These are phyloP conservation scores for Oncorhynchus nerka DNA, from an alignment of 2,113 vertebrate species.

Conservation along the genomic window DNA sequence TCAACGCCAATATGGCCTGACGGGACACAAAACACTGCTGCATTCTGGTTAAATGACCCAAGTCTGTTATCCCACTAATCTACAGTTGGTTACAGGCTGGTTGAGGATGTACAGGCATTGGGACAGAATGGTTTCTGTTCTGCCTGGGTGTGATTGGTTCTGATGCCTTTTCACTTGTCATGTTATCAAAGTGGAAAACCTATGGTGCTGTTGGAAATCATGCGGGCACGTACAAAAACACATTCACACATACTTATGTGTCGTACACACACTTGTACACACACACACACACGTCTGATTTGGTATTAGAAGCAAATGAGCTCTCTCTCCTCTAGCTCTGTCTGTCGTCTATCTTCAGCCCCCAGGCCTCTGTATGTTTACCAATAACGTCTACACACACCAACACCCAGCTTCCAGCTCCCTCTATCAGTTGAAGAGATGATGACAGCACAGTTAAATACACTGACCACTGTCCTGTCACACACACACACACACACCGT, in stretches of 20 bases:
- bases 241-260: neutral
- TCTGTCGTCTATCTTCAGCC: slow-evolving; percentile 44
- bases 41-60: slow-evolving; percentile 40
- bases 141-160: slow-evolving; percentile 33
- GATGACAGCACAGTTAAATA: slow-evolving; percentile 54
- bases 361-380: slow-evolving; percentile 54
- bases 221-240: neutral
- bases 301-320: neutral
- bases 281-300: neutral
- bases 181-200: neutral
- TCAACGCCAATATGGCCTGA: slow-evolving; percentile 62
- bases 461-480: neutral
- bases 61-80: slow-evolving; percentile 52
- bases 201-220: slow-evolving; percentile 34
- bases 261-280: neutral
- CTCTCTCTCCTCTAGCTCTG: slow-evolving; percentile 37
- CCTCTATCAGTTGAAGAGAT: slow-evolving; percentile 57
- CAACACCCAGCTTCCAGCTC: slow-evolving; percentile 67
- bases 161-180: slow-evolving; percentile 46
- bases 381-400: slow-evolving; percentile 54
- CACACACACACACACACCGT: neutral
- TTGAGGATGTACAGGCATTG: slow-evolving; percentile 47
- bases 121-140: slow-evolving; percentile 26
- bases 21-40: slow-evolving; percentile 61
- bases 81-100: slow-evolving; percentile 21